Conservation (phyloP, 2,797 vertebrate species). For the Balearica regulorum region DNA sequence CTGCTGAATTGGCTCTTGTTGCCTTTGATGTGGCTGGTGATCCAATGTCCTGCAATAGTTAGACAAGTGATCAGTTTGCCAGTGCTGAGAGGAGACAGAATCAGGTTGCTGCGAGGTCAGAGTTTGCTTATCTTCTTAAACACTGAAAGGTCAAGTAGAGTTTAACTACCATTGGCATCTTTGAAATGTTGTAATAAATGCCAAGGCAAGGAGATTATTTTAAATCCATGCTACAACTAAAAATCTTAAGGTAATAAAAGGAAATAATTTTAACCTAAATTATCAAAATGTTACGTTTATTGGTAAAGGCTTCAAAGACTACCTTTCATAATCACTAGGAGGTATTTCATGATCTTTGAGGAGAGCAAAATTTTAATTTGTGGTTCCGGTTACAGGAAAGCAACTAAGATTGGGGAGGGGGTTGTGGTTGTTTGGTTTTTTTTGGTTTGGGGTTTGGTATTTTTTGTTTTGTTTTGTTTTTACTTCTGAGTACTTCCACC, state of each 20-base stretch:
- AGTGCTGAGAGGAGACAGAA: slow-evolving; percentile 62
- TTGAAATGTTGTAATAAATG: slow-evolving; percentile 68
- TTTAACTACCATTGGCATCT: slow-evolving; percentile 72
- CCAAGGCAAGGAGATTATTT: slow-evolving; percentile 55
- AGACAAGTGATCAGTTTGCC: slow-evolving; percentile 70
- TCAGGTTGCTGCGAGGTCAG: slow-evolving; percentile 65
- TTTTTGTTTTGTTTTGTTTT: not conserved
- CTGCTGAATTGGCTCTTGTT: slow-evolving; percentile 64
- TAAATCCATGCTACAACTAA: not conserved
- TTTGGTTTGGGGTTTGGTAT: not conserved
- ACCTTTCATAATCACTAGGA: not conserved
- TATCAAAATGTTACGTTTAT: not conserved
- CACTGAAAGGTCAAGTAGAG: slow-evolving; percentile 68
- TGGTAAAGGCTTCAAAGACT: not conserved
- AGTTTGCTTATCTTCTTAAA: slow-evolving; percentile 68
- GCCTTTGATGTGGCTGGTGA: slow-evolving; percentile 74
- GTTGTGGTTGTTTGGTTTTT: not conserved
- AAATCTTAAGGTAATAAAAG: slow-evolving; percentile 3
- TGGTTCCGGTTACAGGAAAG: not conserved
- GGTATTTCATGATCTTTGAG: not conserved
- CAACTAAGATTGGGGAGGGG: not conserved
- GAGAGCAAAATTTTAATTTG: not conserved
- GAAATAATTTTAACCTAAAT: not conserved
- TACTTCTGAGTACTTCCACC: not conserved
- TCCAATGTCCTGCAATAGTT: slow-evolving; percentile 65